Evolutionary conservation across 2,797 vertebrate genomes (phyloP).

Genomic region (Sylvia borin): DNA sequence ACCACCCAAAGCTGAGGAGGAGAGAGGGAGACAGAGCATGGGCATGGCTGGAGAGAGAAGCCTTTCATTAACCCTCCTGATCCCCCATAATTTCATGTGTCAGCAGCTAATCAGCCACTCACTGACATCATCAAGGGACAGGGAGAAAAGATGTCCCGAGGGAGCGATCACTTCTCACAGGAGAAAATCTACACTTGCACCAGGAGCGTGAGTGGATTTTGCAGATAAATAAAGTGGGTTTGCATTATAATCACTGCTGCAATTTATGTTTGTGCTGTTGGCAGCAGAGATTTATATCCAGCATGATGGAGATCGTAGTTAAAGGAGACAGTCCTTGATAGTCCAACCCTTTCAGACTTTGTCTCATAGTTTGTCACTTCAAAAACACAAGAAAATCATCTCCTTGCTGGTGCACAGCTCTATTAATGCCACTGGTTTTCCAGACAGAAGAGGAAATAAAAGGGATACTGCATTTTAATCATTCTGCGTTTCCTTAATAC

Average conservation of each 20-base stretch:
- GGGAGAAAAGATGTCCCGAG: slow-evolving; percentile 60
- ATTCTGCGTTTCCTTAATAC: slow-evolving; percentile 30
- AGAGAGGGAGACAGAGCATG: slow-evolving; percentile 24
- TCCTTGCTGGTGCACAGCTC: neutral
- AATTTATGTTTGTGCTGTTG: slow-evolving; percentile 60
- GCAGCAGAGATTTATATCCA: slow-evolving; percentile 58
- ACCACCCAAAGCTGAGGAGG: slow-evolving; percentile 50
- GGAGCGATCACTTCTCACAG: slow-evolving; percentile 71
- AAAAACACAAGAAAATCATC: neutral
- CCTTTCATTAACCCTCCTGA: slow-evolving; percentile 78
- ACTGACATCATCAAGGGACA: slow-evolving; percentile 76
- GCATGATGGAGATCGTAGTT: neutral
- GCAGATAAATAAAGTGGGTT: slow-evolving; percentile 40
- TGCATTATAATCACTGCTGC: slow-evolving; percentile 12
- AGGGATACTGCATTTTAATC: neutral
- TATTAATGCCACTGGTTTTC: neutral
- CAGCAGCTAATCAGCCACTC: slow-evolving; percentile 76
- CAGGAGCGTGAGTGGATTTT: neutral
- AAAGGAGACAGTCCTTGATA: slow-evolving; percentile 45
- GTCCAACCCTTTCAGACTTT: slow-evolving; percentile 14
- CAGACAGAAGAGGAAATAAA: neutral
- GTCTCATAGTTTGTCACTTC: neutral
- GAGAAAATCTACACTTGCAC: slow-evolving; percentile 63
- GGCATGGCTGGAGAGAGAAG: slow-evolving; percentile 67
- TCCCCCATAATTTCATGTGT: slow-evolving; percentile 76